Base-by-base conservation (phyloP, 2,888 invertebrate genomes). In the Eupithecia pulchellata region DNA sequence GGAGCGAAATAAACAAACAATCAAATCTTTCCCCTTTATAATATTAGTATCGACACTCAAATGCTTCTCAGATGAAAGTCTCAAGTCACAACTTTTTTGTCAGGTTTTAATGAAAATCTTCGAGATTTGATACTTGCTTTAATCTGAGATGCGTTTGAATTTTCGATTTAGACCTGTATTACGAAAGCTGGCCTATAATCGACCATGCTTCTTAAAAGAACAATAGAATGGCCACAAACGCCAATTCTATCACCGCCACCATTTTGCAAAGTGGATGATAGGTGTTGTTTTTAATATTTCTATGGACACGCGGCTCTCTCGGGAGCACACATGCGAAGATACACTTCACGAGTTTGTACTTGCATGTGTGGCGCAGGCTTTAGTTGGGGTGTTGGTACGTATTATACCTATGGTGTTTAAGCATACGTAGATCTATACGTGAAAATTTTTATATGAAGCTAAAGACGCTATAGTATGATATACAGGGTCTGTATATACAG, bases 281-380 rank as follows among this genome's bases (percentile, higher is more conserved):
- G 81, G 81, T 84, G 83, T 85, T 84, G 83, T 86, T 88, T 89
- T 91, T 90, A 90, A 91, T 90, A 89, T 89, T 90, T 84, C 84
- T 88, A 82, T 79, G 78, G 84, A 80, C 88, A 88, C 89, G 87
- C 86, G 86, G 78, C 87, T 89, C 91, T 89, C 90, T 78, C 83
- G 91, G 91, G 91, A 91, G 84, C 81, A 79, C 80, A 80, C 77
- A 75, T 68, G 69, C 77, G 61, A 70, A 32, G 30, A 32, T 81
- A 79, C 78, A 80, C 77, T 74, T 67, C 74, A 61, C 67, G 68
- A 72, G 71, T 76, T 77, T 75, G 47, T 55, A 71, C 52, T n/a
- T 68, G 64, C 60, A 61, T 68, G 71, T 68, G 52, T 52, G 25
- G 11, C 4, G 25, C 52, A 25, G 52, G 52, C 52, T 52, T 52